These are phyloP conservation scores for Chrysodeixis includens DNA, from an alignment of 2,888 invertebrate genomes.

Conservation along the genomic window DNA sequence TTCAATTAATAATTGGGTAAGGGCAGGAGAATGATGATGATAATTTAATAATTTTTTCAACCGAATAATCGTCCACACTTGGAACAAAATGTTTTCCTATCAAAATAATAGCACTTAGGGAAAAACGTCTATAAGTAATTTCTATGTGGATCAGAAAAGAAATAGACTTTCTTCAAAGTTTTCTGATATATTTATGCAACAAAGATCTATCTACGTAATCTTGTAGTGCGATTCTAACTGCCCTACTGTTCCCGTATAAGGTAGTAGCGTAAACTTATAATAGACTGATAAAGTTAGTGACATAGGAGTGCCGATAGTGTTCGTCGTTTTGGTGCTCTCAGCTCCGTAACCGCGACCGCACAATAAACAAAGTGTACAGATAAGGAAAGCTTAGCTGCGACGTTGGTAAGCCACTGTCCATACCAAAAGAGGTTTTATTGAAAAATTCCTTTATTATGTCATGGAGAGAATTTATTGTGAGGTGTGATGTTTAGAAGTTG, in stretches of 20 bases:
- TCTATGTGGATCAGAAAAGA: no score
- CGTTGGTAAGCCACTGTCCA: slow-evolving; percentile 34
- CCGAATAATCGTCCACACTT: no score
- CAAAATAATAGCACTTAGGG: no score
- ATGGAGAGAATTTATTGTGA: not conserved
- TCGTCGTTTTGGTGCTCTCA: slow-evolving; percentile 49
- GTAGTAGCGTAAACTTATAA: slow-evolving; percentile 25
- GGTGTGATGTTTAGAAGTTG: no score
- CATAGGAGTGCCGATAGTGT: slow-evolving; percentile 46
- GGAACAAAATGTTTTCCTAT: no score
- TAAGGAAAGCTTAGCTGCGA: slow-evolving; percentile 50
- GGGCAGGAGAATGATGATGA: no score
- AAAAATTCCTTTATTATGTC: not conserved
- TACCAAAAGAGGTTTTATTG: not conserved
- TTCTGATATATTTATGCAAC: no score
- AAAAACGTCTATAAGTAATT: no score
- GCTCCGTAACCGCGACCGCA: slow-evolving; percentile 55
- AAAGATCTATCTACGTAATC: not conserved
- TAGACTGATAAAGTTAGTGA: slow-evolving; percentile 44
- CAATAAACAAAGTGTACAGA: slow-evolving; percentile 65
- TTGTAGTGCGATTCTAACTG: not conserved
- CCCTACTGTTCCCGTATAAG: not conserved
- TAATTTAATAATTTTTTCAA: no score
- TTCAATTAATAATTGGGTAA: no score
- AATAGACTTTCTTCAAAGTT: no score